A percentile compares a stretch with the other conserved stretches of the same genome.
These are phyloP conservation scores for Rhaphigaster nebulosa DNA, from an alignment of 2,888 invertebrate species.

Conservation along the genomic window DNA sequence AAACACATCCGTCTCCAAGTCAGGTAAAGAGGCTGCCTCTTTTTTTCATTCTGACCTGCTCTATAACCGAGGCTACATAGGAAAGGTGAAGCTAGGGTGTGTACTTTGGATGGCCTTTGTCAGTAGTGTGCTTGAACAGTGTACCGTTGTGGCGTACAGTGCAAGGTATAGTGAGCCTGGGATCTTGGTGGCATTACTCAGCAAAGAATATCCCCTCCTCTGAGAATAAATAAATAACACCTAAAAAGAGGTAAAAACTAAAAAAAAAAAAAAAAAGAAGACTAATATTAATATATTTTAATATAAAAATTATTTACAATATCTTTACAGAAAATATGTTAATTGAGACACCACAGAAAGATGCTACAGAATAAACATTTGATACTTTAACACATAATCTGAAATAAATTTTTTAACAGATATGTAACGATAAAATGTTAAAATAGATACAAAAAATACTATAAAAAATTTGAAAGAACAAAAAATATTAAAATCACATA, in stretches of 20 bases:
- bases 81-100: too few species aligned
- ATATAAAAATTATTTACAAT: slow-evolving; percentile 47
- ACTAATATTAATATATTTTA: slow-evolving; percentile 28
- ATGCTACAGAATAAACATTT: slow-evolving; percentile 42
- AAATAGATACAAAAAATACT: neutral
- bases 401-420: slow-evolving; percentile 40
- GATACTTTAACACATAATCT: slow-evolving; percentile 37
- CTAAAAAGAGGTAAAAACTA: neutral
- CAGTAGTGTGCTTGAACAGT: too few species aligned
- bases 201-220: too few species aligned
- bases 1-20: too few species aligned
- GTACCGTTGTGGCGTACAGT: too few species aligned
- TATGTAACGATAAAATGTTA: slow-evolving; percentile 30
- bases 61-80: too few species aligned
- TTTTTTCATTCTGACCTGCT: too few species aligned
- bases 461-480: neutral
- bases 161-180: too few species aligned
- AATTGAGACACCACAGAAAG: neutral
- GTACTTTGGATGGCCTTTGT: too few species aligned
- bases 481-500: slow-evolving; percentile 32
- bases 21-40: too few species aligned
- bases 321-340: slow-evolving; percentile 48
- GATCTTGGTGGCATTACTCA: too few species aligned
- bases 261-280: neutral
- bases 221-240: neutral